A percentile compares a stretch with the other conserved stretches of the same genome.
phyloP scores from a whole-genome alignment of 2,113 vertebrate genomes.

The Nothobranchius furzeri region DNA sequence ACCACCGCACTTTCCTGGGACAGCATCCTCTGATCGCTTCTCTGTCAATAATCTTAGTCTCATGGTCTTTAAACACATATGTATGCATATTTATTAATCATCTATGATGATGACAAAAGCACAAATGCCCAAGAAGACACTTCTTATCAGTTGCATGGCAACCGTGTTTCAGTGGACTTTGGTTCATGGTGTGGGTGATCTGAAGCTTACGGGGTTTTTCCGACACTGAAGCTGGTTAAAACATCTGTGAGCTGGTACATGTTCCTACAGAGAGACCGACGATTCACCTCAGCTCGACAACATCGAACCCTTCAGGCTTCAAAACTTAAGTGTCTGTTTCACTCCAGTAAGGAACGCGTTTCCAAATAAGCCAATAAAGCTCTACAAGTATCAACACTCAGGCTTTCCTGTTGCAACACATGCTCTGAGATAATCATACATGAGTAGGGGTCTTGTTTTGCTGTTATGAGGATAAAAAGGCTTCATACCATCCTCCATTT shows the following conservation, averaged over 20 bases:
- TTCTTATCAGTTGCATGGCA: slow-evolving; percentile 36
- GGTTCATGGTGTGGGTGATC: slow-evolving; percentile 2
- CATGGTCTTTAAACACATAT: not conserved
- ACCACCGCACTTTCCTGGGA: too few species aligned
- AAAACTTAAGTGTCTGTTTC: slow-evolving; percentile 19
- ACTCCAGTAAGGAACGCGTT: slow-evolving; percentile 36
- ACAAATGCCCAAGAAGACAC: slow-evolving; percentile 12
- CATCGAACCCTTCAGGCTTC: slow-evolving; percentile 37
- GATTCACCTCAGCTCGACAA: slow-evolving; percentile 43
- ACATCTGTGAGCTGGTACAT: slow-evolving; percentile 26
- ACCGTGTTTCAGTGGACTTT: slow-evolving; percentile 38
- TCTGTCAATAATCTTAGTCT: not conserved
- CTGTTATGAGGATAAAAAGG: slow-evolving; percentile 3
- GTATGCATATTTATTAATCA: not conserved
- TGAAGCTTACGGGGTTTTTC: slow-evolving; percentile 29
- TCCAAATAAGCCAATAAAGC: slow-evolving; percentile 12
- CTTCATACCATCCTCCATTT: slow-evolving; percentile 86
- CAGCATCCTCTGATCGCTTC: not conserved
- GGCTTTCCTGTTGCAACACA: not conserved
- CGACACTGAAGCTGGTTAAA: slow-evolving; percentile 23
- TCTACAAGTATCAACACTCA: slow-evolving; percentile 21
- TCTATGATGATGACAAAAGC: not conserved
- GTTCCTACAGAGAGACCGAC: slow-evolving; percentile 41
- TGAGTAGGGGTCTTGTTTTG: not conserved
- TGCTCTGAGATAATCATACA: slow-evolving; percentile 11